Percentiles rank a stretch among this genome's conserved stretches.
These are phyloP conservation scores for Escarpia spicata DNA, from an alignment of 2,888 invertebrate species.

Conservation along the genomic window DNA sequence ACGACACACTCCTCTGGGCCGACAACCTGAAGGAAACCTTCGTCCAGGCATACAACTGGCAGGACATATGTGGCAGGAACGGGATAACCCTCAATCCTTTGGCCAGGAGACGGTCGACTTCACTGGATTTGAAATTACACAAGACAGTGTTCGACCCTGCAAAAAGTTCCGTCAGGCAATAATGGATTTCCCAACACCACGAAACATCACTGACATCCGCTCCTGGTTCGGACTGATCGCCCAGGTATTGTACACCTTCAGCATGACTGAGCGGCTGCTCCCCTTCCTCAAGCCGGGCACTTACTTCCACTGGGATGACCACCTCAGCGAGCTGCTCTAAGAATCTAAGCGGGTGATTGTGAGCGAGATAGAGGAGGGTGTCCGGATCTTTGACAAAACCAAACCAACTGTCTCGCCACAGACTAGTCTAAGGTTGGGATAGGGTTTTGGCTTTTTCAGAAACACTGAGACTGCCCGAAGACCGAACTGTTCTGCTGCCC, in stretches of 20 bases:
- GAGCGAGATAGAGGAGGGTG: constrained; percentile 38
- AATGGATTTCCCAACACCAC: constrained; percentile 43
- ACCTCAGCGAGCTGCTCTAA: constrained; percentile 33
- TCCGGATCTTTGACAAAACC: constrained; percentile 43
- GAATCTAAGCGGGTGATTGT: constrained; percentile 34
- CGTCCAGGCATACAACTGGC: constrained; percentile 32
- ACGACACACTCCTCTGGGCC: too few relatives aligned
- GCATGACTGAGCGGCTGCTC: constrained; percentile 44
- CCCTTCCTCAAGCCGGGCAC: constrained; percentile 35
- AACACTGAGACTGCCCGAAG: too few relatives aligned
- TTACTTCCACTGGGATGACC: constrained; percentile 19
- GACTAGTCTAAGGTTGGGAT: too few relatives aligned
- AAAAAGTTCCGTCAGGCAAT: constrained; percentile 41
- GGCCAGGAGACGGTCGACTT: constrained; percentile 34
- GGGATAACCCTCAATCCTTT: constrained; percentile 42
- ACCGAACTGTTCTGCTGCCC: too few relatives aligned
- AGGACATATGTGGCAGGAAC: constrained; percentile 35
- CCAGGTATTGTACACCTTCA: constrained; percentile 23
- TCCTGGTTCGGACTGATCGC: constrained; percentile 33
- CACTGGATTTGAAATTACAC: too few relatives aligned
- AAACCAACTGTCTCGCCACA: constrained; percentile 24
- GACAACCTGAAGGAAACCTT: constrained; percentile 42
- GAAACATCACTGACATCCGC: constrained; percentile 33
- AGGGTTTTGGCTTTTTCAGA: too few relatives aligned
- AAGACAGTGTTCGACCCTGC: constrained; percentile 41